Percentiles rank a stretch among this genome's conserved stretches.
Conservation (phyloP, 1,140 invertebrate genomes). For the Drosophila nigromelanica region DNA sequence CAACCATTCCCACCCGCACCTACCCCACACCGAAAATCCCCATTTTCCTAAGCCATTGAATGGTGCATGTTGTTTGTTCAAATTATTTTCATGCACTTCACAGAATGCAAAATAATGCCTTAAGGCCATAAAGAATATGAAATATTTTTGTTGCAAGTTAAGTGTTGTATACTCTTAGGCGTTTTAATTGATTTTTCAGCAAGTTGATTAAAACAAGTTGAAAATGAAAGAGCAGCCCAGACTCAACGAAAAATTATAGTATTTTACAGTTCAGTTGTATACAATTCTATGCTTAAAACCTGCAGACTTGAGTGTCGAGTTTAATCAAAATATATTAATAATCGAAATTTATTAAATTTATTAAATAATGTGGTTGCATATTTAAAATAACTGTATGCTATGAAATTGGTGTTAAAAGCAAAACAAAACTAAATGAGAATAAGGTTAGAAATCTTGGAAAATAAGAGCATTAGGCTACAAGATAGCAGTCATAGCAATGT, state of each 20-base stretch:
- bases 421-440: too few species aligned
- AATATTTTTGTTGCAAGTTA: constrained; percentile 26
- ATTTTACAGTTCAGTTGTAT: too few species aligned
- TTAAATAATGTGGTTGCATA: too few species aligned
- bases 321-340: too few species aligned
- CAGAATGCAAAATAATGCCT: constrained; percentile 35
- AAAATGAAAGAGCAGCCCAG: neutral
- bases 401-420: too few species aligned
- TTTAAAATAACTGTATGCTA: too few species aligned
- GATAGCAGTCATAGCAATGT: too few species aligned
- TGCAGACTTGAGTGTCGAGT: neutral
- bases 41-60: neutral
- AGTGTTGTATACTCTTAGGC: constrained; percentile 26
- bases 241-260: neutral
- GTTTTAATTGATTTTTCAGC: constrained; percentile 40
- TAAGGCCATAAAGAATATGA: constrained; percentile 14
- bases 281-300: too few species aligned
- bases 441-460: too few species aligned
- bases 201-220: constrained; percentile 14
- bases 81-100: constrained; percentile 41
- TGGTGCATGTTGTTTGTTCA: constrained; percentile 25
- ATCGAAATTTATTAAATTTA: too few species aligned
- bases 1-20: neutral
- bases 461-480: too few species aligned
- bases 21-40: neutral